A percentile compares a stretch with the other conserved stretches of the same genome.
phyloP scores from a whole-genome alignment of 2,888 invertebrate species.

The Zele albiditarsus region DNA sequence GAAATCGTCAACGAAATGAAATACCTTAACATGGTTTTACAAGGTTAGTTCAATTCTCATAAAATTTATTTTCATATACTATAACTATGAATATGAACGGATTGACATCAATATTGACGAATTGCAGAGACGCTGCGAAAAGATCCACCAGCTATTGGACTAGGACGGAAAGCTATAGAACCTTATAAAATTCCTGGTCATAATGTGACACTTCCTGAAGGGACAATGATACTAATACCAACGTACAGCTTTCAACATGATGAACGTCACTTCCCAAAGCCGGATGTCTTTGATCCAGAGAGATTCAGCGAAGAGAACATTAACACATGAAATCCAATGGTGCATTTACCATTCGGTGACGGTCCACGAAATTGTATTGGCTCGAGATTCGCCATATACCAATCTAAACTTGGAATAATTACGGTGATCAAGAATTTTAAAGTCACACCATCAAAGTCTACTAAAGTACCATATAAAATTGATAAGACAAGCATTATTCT shows the following conservation, averaged over 20 bases:
- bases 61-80: background rate
- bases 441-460: slow-evolving; percentile 63
- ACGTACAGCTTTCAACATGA: slow-evolving; percentile 42
- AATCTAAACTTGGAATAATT: slow-evolving; percentile 69
- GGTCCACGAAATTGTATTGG: slow-evolving; percentile 68
- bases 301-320: slow-evolving; percentile 56
- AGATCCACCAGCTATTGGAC: slow-evolving; percentile 67
- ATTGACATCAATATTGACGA: slow-evolving; percentile 21
- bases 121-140: slow-evolving; percentile 71
- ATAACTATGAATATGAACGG: background rate
- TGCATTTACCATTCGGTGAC: slow-evolving; percentile 62
- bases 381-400: slow-evolving; percentile 61
- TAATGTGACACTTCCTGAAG: slow-evolving; percentile 42
- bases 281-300: slow-evolving; percentile 61
- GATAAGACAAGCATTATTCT: slow-evolving; percentile 55
- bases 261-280: slow-evolving; percentile 50
- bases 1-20: slow-evolving; percentile 67
- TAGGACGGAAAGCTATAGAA: slow-evolving; percentile 62
- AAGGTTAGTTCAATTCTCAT: slow-evolving; percentile 50
- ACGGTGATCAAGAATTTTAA: slow-evolving; percentile 65
- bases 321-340: slow-evolving; percentile 54
- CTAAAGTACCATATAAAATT: slow-evolving; percentile 56
- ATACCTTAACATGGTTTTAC: slow-evolving; percentile 68
- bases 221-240: slow-evolving; percentile 43
- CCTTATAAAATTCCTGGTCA: slow-evolving; percentile 44